Evolutionary conservation across 2,113 vertebrate species (phyloP).

Genomic region (Cnemophilus loriae): DNA sequence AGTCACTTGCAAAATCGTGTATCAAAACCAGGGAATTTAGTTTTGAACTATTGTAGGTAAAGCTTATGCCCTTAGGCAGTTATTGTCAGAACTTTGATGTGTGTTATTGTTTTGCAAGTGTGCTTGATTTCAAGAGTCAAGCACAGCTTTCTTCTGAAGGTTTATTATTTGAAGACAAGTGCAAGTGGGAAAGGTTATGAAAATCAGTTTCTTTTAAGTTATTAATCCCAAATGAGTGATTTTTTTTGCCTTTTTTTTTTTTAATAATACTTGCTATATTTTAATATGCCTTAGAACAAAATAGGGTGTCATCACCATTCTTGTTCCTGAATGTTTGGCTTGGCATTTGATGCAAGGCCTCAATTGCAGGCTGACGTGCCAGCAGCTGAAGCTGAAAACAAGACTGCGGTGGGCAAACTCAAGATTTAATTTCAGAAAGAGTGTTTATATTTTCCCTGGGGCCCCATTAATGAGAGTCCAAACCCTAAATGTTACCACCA

Average conservation of each 20-base stretch:
- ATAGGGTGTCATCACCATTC: constrained; percentile 54
- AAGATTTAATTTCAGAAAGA: constrained; percentile 57
- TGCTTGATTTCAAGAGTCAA: neutral
- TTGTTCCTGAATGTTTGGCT: constrained; percentile 62
- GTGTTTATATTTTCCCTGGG: constrained; percentile 69
- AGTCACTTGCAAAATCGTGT: neutral
- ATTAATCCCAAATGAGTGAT: neutral
- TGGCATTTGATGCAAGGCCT: constrained; percentile 61
- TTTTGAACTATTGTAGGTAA: neutral
- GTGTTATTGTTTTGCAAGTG: neutral
- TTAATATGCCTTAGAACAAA: constrained; percentile 57
- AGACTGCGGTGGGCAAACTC: constrained; percentile 55
- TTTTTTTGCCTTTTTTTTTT: neutral
- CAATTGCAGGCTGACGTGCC: constrained; percentile 46
- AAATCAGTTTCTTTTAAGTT: constrained; percentile 5
- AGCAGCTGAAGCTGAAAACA: constrained; percentile 52
- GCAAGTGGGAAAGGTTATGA: neutral
- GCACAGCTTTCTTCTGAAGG: neutral
- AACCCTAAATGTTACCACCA: constrained; percentile 57
- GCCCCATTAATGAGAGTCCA: constrained; percentile 53
- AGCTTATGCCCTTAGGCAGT: neutral
- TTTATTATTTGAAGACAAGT: constrained; percentile 21
- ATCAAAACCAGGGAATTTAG: neutral
- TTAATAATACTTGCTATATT: neutral
- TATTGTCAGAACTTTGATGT: neutral